These are phyloP conservation scores for Microchirus variegatus DNA, from an alignment of 2,797 vertebrate species.

Conservation along the genomic window DNA sequence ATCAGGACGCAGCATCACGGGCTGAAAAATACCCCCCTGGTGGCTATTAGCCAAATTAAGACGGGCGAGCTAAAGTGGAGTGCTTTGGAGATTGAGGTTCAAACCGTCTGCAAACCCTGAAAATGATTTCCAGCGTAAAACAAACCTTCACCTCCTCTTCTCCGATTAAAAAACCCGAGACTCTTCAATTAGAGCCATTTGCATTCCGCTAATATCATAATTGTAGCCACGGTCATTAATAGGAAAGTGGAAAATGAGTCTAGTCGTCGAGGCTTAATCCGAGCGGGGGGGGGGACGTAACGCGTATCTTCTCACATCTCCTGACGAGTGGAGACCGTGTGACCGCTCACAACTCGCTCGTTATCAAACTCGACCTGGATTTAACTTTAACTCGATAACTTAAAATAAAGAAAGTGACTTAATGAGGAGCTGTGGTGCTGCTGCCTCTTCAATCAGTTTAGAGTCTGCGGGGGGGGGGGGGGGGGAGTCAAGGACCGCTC, in stretches of 20 bases:
- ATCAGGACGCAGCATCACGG: conserved; percentile 78
- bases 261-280: conserved; percentile 70
- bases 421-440: conserved; percentile 45
- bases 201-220: conserved; percentile 87
- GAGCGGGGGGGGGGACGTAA: conserved; percentile 70
- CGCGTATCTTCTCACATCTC: conserved; percentile 29
- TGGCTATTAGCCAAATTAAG: conserved; percentile 86
- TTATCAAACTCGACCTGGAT: conserved; percentile 75
- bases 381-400: conserved; percentile 77
- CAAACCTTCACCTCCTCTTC: conserved; percentile 73
- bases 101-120: conserved; percentile 74
- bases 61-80: conserved; percentile 83
- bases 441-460: conserved; percentile 31
- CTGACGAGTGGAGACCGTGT: conserved; percentile 53
- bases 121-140: conserved; percentile 73
- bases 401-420: conserved; percentile 71
- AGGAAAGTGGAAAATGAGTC: conserved; percentile 81
- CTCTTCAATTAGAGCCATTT: conserved; percentile 86
- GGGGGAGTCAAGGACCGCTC: conserved; percentile 8
- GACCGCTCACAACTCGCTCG: conserved; percentile 47
- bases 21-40: conserved; percentile 72
- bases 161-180: conserved; percentile 82
- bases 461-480: too few relatives aligned
- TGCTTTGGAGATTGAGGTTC: conserved; percentile 83
- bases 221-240: conserved; percentile 84